Conservation (phyloP, 2,888 invertebrate genomes). For the Osmoderma eremita region DNA sequence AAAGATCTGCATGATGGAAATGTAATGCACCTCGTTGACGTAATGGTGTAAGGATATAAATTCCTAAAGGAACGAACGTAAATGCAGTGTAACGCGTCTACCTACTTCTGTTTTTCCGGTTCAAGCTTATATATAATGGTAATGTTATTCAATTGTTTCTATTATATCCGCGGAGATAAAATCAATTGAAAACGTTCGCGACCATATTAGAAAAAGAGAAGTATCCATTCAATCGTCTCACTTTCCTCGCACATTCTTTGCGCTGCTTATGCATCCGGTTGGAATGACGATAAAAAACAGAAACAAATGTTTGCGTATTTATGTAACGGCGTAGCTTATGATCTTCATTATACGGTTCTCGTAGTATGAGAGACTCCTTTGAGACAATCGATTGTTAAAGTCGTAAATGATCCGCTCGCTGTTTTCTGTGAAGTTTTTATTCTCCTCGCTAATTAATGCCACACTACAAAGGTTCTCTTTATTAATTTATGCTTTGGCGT, state of each 20-base stretch:
- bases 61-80: constrained; percentile 1
- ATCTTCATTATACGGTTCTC: neutral
- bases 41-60: constrained; percentile 11
- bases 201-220: no score
- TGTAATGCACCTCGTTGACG: neutral
- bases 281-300: no score
- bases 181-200: no score
- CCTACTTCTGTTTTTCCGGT: no score
- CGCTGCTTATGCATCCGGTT: no score
- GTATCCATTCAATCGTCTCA: no score
- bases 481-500: constrained; percentile 4
- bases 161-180: no score
- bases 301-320: no score
- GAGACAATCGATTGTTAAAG: neutral
- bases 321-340: neutral
- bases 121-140: no score
- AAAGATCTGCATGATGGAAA: constrained; percentile 21
- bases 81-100: no score
- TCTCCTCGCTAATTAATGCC: neutral
- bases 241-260: no score
- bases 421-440: constrained; percentile 5
- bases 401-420: neutral
- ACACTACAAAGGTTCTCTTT: neutral
- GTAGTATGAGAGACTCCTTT: constrained; percentile 2
- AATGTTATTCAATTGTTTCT: no score